A percentile compares a stretch with the other conserved stretches of the same genome.
phyloP scores from a whole-genome alignment of 2,797 vertebrate genomes.

The Aphelocoma californica region DNA sequence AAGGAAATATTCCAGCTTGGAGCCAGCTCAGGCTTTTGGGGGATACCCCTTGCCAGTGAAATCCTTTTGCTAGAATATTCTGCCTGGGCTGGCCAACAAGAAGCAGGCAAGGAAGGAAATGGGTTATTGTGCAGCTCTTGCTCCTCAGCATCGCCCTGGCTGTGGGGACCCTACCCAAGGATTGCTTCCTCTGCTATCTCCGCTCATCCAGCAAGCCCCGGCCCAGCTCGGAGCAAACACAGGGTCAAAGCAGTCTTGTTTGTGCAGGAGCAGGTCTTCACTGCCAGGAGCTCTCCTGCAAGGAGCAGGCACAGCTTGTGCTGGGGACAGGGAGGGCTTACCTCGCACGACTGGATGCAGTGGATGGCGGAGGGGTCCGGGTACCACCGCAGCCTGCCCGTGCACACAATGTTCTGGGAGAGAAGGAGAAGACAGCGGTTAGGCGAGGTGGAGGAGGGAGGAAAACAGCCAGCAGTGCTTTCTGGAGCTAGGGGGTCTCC shows the following conservation, averaged over 20 bases:
- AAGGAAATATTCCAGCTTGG: slow-evolving; percentile 48
- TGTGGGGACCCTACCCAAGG: neutral
- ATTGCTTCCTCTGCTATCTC: neutral
- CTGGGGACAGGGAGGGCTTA: slow-evolving; percentile 66
- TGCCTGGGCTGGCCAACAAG: neutral
- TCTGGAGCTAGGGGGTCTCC: neutral
- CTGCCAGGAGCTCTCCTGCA: neutral
- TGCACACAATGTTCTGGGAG: slow-evolving; percentile 89
- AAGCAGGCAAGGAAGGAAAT: slow-evolving; percentile 15
- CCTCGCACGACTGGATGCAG: slow-evolving; percentile 96
- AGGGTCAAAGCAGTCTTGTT: neutral
- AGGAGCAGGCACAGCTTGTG: neutral
- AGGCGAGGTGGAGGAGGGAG: neutral
- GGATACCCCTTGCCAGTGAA: slow-evolving; percentile 67
- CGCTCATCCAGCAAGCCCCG: neutral
- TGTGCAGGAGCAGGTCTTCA: neutral
- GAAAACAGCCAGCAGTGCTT: neutral
- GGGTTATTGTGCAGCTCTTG: neutral
- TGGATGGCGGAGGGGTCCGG: slow-evolving; percentile 86
- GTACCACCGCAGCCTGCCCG: slow-evolving; percentile 88
- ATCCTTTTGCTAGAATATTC: slow-evolving; percentile 64
- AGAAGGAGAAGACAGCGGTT: neutral
- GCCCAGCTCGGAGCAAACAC: neutral
- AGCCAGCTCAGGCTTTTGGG: slow-evolving; percentile 16
- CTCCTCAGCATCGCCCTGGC: neutral